Percentiles rank a stretch among this genome's conserved stretches.
Evolutionary conservation across 2,797 vertebrate genomes (phyloP).

Genomic region (Triplophysa bombifrons): DNA sequence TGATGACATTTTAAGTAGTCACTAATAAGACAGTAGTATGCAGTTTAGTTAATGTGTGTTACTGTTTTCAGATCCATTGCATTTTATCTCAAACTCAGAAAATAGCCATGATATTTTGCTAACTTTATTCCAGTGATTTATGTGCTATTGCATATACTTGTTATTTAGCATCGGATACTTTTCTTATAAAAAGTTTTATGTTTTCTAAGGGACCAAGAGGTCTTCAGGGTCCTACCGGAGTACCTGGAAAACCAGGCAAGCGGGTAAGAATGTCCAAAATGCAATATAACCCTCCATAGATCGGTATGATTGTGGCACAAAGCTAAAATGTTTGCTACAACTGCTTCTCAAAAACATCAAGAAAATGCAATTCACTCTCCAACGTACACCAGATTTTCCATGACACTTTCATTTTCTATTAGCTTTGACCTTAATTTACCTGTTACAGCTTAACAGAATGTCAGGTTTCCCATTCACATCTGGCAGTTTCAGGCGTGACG

Average conservation of each 20-base stretch:
- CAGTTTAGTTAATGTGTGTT: no score
- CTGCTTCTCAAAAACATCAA: not conserved
- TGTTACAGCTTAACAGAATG: conserved; percentile 22
- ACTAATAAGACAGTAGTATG: not conserved
- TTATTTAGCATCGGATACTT: not conserved
- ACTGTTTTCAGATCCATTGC: no score
- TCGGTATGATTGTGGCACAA: not conserved
- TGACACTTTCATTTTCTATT: conserved; percentile 15
- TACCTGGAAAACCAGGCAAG: conserved; percentile 89
- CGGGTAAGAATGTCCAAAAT: conserved; percentile 75
- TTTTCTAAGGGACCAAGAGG: conserved; percentile 90
- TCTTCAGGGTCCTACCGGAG: conserved; percentile 86
- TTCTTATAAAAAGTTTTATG: not conserved
- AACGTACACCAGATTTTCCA: conserved; percentile 22
- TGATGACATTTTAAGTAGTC: not conserved
- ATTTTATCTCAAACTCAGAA: not conserved
- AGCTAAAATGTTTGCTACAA: conserved; percentile 8
- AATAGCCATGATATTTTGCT: no score
- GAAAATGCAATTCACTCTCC: conserved; percentile 5
- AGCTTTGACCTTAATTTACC: conserved; percentile 39
- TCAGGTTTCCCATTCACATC: conserved; percentile 22
- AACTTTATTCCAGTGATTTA: not conserved
- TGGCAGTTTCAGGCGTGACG: not conserved
- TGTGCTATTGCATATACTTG: not conserved
- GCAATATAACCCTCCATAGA: not conserved